These are phyloP conservation scores for Tetragonula carbonaria DNA, from an alignment of 2,888 invertebrate species.

Conservation along the genomic window DNA sequence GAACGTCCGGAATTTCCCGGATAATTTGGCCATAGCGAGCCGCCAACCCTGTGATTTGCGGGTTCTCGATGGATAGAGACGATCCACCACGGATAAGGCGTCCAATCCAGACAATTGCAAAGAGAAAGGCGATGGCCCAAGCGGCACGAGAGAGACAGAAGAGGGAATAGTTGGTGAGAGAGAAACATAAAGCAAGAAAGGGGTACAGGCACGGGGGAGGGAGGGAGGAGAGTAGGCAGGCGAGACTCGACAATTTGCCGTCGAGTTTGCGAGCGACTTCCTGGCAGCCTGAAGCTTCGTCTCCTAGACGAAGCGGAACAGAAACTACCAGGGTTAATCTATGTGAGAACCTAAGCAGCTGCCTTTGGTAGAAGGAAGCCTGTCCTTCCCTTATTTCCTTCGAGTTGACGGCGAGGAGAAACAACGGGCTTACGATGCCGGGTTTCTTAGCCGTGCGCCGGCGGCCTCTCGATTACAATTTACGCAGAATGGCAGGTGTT, in stretches of 20 bases:
- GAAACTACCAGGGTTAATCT: slow-evolving; percentile 78
- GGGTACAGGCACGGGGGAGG: background rate
- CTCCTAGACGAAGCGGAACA: slow-evolving; percentile 70
- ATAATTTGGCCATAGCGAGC: slow-evolving; percentile 69
- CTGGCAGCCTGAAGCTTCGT: slow-evolving; percentile 72
- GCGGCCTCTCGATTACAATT: slow-evolving; percentile 62
- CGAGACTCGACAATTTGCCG: slow-evolving; percentile 74
- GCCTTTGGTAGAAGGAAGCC: slow-evolving; percentile 71
- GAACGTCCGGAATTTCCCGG: slow-evolving; percentile 67
- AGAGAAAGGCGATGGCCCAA: slow-evolving; percentile 28
- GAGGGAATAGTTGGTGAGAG: slow-evolving; percentile 16
- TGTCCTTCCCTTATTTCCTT: slow-evolving; percentile 71
- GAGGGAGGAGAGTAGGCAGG: slow-evolving; percentile 10
- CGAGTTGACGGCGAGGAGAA: slow-evolving; percentile 54
- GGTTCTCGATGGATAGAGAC: slow-evolving; percentile 71
- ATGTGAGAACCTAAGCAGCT: slow-evolving; percentile 79
- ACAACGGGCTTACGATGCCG: slow-evolving; percentile 57
- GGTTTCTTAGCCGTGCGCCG: slow-evolving; percentile 59
- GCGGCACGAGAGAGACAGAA: background rate
- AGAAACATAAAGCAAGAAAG: slow-evolving; percentile 15
- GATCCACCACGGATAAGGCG: slow-evolving; percentile 64
- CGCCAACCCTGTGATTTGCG: slow-evolving; percentile 75
- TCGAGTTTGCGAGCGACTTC: slow-evolving; percentile 76
- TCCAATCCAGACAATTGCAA: slow-evolving; percentile 52
- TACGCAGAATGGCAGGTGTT: slow-evolving; percentile 62